phyloP scores from a whole-genome alignment of 2,797 vertebrate species.

The Uromys caudimaculatus region DNA sequence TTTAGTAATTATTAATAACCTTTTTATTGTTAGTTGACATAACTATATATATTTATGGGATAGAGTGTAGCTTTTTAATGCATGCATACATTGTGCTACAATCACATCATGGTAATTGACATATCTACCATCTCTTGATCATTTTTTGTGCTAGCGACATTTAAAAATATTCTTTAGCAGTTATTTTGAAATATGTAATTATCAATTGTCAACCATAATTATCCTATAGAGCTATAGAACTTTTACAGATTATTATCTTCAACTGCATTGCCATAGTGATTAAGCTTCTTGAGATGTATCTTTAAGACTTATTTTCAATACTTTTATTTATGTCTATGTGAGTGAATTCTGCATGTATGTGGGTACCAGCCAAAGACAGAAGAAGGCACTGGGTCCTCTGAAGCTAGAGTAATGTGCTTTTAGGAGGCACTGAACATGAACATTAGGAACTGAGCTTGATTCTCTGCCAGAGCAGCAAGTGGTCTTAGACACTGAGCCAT shows the following conservation, averaged over 20 bases:
- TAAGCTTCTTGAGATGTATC: neutral
- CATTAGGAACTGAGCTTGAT: neutral
- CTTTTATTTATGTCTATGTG: neutral
- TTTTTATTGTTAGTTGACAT: neutral
- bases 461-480: neutral
- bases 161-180: neutral
- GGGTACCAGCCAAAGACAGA: neutral
- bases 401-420: neutral
- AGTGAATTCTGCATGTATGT: neutral
- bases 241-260: neutral
- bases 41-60: neutral
- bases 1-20: neutral
- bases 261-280: neutral
- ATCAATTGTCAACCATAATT: neutral
- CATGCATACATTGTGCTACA: neutral
- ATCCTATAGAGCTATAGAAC: neutral
- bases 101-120: neutral
- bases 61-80: neutral
- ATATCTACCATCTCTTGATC: neutral
- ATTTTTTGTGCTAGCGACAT: neutral
- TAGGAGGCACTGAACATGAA: neutral
- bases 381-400: neutral
- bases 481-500: neutral
- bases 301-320: neutral
- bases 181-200: constrained; percentile 11